Evolutionary conservation across 2,888 invertebrate genomes (phyloP).

Genomic region (Sarcophaga caerulescens): DNA sequence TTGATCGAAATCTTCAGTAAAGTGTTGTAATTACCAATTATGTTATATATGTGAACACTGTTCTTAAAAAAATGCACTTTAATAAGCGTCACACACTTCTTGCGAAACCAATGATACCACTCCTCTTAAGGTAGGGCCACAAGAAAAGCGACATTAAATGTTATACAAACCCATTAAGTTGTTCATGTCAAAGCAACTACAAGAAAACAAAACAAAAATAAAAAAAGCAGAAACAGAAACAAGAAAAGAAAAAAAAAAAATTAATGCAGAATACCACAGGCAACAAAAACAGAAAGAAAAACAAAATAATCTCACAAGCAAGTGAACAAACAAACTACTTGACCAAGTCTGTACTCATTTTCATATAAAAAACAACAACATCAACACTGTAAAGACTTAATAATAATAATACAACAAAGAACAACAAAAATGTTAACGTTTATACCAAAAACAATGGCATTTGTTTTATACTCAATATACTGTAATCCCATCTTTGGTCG

Average conservation of each 20-base stretch:
- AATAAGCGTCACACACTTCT: too few species aligned
- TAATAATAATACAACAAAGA: slow-evolving; percentile 8
- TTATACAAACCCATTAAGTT: slow-evolving; percentile 4
- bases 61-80: too few species aligned
- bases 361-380: background rate
- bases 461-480: background rate
- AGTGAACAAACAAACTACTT: background rate
- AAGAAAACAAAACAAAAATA: background rate
- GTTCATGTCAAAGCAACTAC: slow-evolving; percentile 10
- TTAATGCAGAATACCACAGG: too few species aligned
- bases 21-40: too few species aligned
- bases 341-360: background rate
- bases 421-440: background rate
- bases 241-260: background rate
- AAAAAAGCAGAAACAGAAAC: background rate
- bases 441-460: background rate
- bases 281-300: background rate
- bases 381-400: slow-evolving; percentile 15
- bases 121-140: background rate
- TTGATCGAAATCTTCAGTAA: too few species aligned
- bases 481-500: background rate
- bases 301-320: background rate
- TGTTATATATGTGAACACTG: too few species aligned
- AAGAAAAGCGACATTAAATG: background rate
- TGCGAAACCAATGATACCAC: background rate